A percentile compares a stretch with the other conserved stretches of the same genome.
Conservation (phyloP, 2,888 invertebrate genomes). For the Lymantria monacha region DNA sequence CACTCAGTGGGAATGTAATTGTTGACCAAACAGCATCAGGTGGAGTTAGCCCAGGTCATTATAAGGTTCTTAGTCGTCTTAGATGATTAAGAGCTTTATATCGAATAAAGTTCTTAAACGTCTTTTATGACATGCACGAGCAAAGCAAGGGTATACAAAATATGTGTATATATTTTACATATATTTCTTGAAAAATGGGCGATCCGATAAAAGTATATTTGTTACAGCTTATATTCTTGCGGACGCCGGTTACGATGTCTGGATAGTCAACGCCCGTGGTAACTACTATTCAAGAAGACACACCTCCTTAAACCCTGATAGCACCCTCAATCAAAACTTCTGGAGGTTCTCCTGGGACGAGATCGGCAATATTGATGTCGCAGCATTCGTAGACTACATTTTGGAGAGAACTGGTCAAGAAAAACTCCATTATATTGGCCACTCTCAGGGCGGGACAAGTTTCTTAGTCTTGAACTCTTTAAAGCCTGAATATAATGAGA, state of each 20-base stretch:
- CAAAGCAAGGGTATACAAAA: too few relatives aligned
- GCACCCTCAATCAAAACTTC: conserved; percentile 34
- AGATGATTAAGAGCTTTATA: too few relatives aligned
- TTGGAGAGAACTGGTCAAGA: conserved; percentile 38
- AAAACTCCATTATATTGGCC: conserved; percentile 59
- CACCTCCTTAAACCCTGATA: conserved; percentile 41
- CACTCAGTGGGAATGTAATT: too few relatives aligned
- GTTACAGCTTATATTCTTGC: conserved; percentile 69
- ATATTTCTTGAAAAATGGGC: too few relatives aligned
- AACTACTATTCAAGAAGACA: conserved; percentile 81
- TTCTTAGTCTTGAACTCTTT: conserved; percentile 60
- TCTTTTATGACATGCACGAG: too few relatives aligned
- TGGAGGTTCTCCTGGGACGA: conserved; percentile 64
- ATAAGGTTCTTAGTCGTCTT: too few relatives aligned
- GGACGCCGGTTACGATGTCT: conserved; percentile 86
- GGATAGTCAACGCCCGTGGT: conserved; percentile 90
- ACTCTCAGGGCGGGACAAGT: conserved; percentile 63
- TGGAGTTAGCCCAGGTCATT: too few relatives aligned
- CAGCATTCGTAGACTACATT: conserved; percentile 50
- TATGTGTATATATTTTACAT: too few relatives aligned
- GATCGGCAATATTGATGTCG: conserved; percentile 53
- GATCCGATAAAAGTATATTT: neutral
- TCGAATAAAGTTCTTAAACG: too few relatives aligned
- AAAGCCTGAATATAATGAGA: conserved; percentile 56
- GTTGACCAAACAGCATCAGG: too few relatives aligned